phyloP scores from a whole-genome alignment of 1,140 invertebrate genomes.

The Onthophagus taurus region DNA sequence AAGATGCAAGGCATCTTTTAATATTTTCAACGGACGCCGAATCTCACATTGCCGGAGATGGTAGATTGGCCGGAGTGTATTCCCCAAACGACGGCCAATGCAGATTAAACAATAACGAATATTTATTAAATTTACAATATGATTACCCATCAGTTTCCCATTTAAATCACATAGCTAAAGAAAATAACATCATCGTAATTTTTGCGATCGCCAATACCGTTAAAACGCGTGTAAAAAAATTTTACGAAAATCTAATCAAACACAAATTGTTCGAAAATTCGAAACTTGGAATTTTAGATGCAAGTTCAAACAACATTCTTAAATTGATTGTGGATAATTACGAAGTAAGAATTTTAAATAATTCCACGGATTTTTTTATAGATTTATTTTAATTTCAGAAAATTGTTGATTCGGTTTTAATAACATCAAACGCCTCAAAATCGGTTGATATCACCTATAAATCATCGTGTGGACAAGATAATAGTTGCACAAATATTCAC shows the following conservation, averaged over 20 bases:
- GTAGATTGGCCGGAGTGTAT: constrained; percentile 80
- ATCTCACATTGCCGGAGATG: constrained; percentile 35
- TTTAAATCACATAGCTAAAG: constrained; percentile 64
- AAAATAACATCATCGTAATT: constrained; percentile 93
- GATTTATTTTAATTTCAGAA: constrained; percentile 45
- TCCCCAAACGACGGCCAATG: constrained; percentile 88
- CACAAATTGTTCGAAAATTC: constrained; percentile 72
- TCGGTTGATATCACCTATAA: constrained; percentile 77
- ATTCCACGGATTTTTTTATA: neutral
- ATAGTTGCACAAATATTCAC: constrained; percentile 76
- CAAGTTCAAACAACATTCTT: constrained; percentile 86
- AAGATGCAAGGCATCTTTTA: constrained; percentile 23
- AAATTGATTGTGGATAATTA: constrained; percentile 71
- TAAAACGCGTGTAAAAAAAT: constrained; percentile 40
- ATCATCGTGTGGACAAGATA: constrained; percentile 63
- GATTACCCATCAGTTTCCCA: constrained; percentile 98
- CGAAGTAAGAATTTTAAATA: constrained; percentile 49
- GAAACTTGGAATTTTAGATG: constrained; percentile 71
- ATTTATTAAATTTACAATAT: constrained; percentile 69
- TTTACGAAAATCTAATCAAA: constrained; percentile 74
- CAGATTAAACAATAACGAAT: constrained; percentile 62
- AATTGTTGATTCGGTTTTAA: constrained; percentile 83
- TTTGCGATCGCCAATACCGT: constrained; percentile 83
- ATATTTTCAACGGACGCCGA: constrained; percentile 29
- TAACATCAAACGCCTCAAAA: constrained; percentile 79